Evolutionary conservation across 2,113 vertebrate species (phyloP).

Genomic region (Enhydra lutris): DNA sequence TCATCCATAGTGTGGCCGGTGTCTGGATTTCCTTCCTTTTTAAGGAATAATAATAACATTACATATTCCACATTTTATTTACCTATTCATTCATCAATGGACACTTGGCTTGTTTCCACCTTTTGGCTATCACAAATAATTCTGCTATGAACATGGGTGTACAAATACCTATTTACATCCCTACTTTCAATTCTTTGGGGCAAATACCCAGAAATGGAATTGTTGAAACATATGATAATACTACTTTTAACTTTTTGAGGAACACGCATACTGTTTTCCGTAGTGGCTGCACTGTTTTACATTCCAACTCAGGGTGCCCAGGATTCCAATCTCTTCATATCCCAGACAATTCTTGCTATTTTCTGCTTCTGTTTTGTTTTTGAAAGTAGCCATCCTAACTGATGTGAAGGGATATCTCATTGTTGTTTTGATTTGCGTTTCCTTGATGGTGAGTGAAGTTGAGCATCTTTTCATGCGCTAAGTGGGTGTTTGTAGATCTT

Average conservation of each 20-base stretch:
- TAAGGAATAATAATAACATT: background rate
- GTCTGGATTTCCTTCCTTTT: background rate
- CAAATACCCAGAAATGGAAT: background rate
- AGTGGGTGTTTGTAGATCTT: background rate
- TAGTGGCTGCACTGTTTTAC: background rate
- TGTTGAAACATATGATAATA: background rate
- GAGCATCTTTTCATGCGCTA: background rate
- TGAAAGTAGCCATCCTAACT: background rate
- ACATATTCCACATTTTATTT: background rate
- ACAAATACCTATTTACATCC: background rate
- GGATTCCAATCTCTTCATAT: background rate
- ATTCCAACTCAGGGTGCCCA: background rate
- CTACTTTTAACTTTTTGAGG: background rate
- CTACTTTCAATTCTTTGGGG: background rate
- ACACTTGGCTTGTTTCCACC: background rate
- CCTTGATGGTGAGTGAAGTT: background rate
- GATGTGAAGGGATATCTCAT: background rate
- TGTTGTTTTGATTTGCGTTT: background rate
- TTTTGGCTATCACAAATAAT: background rate
- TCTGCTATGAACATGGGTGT: background rate
- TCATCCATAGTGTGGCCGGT: background rate
- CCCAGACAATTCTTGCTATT: background rate
- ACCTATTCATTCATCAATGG: background rate
- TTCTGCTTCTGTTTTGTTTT: background rate
- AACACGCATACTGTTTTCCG: background rate